phyloP scores from a whole-genome alignment of 2,113 vertebrate species.

The Pterocles orientalis region DNA sequence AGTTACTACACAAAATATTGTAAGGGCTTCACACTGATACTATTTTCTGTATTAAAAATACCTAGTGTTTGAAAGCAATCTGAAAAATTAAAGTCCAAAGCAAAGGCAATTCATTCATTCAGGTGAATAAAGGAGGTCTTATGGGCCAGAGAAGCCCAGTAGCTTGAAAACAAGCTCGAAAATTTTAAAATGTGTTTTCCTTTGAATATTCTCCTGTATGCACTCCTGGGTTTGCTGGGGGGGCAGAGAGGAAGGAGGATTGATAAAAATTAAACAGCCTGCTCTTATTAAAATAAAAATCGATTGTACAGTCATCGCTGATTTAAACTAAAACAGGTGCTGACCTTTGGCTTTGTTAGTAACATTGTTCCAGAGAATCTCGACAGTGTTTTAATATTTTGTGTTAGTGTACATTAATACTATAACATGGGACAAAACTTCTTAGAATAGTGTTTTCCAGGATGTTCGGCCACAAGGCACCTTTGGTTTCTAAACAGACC shows the following conservation, averaged over 20 bases:
- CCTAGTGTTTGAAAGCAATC: neutral
- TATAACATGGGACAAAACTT: neutral
- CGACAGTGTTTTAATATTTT: neutral
- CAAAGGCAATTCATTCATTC: neutral
- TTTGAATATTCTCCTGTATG: neutral
- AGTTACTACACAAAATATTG: neutral
- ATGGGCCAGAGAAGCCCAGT: neutral
- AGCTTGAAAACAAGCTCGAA: neutral
- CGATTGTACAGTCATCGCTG: neutral
- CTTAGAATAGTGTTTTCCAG: neutral
- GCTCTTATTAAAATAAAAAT: slow-evolving; percentile 13
- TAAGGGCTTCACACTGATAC: neutral
- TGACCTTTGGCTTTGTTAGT: neutral
- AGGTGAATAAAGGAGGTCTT: neutral
- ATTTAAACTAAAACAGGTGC: neutral
- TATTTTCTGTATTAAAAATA: neutral
- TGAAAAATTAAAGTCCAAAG: neutral
- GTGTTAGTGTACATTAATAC: neutral
- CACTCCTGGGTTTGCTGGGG: neutral
- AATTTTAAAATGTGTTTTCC: neutral
- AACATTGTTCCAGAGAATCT: neutral
- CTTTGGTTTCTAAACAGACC: neutral
- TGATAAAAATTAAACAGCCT: slow-evolving; percentile 25
- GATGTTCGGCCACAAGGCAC: neutral
- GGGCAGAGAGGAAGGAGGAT: neutral